phyloP scores from a whole-genome alignment of 2,797 vertebrate genomes.

The Lagocephalus sceleratus region DNA sequence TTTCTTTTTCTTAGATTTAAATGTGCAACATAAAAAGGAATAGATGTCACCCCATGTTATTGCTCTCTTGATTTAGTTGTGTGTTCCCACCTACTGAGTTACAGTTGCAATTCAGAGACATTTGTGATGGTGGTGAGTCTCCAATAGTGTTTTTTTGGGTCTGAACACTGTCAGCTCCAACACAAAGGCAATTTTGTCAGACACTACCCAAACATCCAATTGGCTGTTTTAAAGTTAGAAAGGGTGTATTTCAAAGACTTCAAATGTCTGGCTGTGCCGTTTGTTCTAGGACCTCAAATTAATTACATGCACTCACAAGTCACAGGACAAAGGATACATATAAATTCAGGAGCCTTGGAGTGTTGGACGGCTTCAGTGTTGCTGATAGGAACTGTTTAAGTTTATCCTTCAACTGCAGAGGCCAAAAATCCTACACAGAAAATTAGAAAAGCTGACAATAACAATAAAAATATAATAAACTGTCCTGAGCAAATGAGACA shows the following conservation, averaged over 20 bases:
- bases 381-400: constrained; percentile 84
- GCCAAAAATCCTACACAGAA: constrained; percentile 86
- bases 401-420: constrained; percentile 80
- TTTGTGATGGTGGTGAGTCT: not conserved
- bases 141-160: too few relatives aligned
- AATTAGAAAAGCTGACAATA: not conserved
- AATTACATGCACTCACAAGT: not conserved
- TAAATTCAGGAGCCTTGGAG: constrained; percentile 84
- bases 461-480: too few relatives aligned
- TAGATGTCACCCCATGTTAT: constrained; percentile 8
- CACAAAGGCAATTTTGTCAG: too few relatives aligned
- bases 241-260: too few relatives aligned
- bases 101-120: constrained; percentile 8
- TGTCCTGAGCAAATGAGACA: not conserved
- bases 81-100: constrained; percentile 9
- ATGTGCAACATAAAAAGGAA: constrained; percentile 10
- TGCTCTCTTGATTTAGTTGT: constrained; percentile 2
- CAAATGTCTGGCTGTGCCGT: too few relatives aligned
- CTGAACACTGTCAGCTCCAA: too few relatives aligned
- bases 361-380: constrained; percentile 79
- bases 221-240: too few relatives aligned
- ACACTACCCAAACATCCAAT: too few relatives aligned
- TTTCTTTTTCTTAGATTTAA: constrained; percentile 20
- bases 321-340: constrained; percentile 91
- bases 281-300: too few relatives aligned